phyloP scores from a whole-genome alignment of 2,888 invertebrate species.

The Dorcus hopei region DNA sequence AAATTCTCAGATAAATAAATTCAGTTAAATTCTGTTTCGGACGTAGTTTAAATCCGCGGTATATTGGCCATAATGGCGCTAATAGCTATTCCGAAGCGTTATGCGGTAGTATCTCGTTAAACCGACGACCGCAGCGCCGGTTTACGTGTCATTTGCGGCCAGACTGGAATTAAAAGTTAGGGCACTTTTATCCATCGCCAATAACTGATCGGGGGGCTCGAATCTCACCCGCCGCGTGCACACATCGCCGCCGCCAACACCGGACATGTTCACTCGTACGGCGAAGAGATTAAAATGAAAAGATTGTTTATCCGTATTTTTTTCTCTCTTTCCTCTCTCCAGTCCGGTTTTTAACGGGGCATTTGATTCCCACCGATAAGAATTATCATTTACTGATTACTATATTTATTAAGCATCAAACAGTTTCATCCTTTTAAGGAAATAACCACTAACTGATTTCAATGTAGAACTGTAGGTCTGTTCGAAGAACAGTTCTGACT shows the following conservation, averaged over 20 bases:
- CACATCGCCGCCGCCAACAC: conserved; percentile 14
- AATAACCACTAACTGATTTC: too few relatives aligned
- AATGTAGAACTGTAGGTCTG: too few relatives aligned
- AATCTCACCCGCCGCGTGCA: conserved; percentile 10
- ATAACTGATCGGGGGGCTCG: conserved; percentile 31
- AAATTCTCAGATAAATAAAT: conserved; percentile 19
- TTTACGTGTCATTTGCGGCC: conserved; percentile 49
- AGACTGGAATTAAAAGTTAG: conserved; percentile 48
- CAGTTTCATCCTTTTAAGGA: too few relatives aligned
- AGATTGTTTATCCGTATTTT: conserved; percentile 7
- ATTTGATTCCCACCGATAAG: neutral
- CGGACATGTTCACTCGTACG: conserved; percentile 18
- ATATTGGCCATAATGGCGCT: conserved; percentile 46
- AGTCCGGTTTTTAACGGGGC: neutral
- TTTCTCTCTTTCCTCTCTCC: conserved; percentile 1
- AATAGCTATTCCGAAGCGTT: conserved; percentile 47
- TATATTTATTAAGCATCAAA: too few relatives aligned
- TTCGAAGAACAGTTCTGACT: too few relatives aligned
- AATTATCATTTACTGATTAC: neutral
- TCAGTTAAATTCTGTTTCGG: conserved; percentile 18
- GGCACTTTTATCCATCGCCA: conserved; percentile 40
- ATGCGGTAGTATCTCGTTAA: conserved; percentile 49
- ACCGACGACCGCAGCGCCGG: conserved; percentile 45
- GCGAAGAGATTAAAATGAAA: conserved; percentile 9
- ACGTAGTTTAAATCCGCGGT: conserved; percentile 29